These are phyloP conservation scores for Phrixothrix hirtus DNA, from an alignment of 2,888 invertebrate species.

Conservation along the genomic window DNA sequence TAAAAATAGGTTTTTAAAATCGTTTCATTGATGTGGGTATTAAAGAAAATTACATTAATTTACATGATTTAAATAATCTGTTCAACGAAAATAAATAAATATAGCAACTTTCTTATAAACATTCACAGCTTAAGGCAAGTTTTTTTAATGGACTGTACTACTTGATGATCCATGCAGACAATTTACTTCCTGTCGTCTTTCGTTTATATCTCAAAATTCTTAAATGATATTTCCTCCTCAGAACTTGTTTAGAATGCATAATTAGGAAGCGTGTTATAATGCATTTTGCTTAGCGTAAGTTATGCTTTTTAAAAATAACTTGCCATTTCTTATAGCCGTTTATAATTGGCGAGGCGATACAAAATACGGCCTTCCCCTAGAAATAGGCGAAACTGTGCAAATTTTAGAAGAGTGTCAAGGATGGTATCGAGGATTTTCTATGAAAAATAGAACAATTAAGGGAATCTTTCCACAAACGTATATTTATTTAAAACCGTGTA, in stretches of 20 bases:
- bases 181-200: slow-evolving; percentile 43
- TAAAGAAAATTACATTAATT: too few species aligned
- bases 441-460: slow-evolving; percentile 69
- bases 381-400: slow-evolving; percentile 91
- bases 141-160: slow-evolving; percentile 33
- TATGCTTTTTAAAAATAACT: too few species aligned
- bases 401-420: slow-evolving; percentile 88
- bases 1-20: too few species aligned
- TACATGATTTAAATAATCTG: too few species aligned
- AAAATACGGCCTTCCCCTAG: slow-evolving; percentile 77
- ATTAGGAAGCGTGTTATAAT: slow-evolving; percentile 41
- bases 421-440: slow-evolving; percentile 88
- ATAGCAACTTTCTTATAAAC: too few species aligned
- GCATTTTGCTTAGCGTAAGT: too few species aligned
- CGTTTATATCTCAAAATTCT: slow-evolving; percentile 38
- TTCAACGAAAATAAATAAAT: too few species aligned
- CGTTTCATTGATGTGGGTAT: too few species aligned
- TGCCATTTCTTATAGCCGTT: slow-evolving; percentile 81
- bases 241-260: slow-evolving; percentile 49
- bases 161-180: slow-evolving; percentile 44
- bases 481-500: slow-evolving; percentile 75
- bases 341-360: slow-evolving; percentile 89
- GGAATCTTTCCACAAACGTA: slow-evolving; percentile 83
- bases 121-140: too few species aligned
- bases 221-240: slow-evolving; percentile 51